Evolutionary conservation across 2,113 vertebrate genomes (phyloP).

Genomic region (Trichechus manatus): DNA sequence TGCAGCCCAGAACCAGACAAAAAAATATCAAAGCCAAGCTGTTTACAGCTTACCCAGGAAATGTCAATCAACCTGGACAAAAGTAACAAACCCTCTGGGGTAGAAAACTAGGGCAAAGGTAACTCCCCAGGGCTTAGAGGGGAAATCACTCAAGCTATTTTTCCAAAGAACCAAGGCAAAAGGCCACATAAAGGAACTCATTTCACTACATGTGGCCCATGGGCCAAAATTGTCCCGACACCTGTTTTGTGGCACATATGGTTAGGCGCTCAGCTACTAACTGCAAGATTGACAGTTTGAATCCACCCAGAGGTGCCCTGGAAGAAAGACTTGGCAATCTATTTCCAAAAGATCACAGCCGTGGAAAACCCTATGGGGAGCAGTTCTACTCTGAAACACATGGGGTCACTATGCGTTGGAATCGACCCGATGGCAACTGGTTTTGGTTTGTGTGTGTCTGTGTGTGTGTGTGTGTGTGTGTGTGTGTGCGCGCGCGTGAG

Average conservation of each 20-base stretch:
- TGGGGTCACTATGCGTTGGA: neutral
- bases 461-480: neutral
- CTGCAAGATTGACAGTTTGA: neutral
- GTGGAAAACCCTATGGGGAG: neutral
- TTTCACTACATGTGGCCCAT: neutral
- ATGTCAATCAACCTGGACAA: no score
- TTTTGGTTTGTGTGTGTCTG: neutral
- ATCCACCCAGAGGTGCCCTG: neutral
- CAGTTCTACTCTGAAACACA: neutral
- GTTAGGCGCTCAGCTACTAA: neutral
- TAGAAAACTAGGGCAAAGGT: no score
- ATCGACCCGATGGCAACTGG: neutral
- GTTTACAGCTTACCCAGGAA: neutral
- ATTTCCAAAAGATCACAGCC: neutral
- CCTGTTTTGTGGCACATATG: neutral
- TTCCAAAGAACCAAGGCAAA: no score
- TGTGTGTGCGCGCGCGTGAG: no score
- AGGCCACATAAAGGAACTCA: neutral
- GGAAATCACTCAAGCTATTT: no score
- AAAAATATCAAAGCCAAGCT: neutral
- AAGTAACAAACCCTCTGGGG: no score
- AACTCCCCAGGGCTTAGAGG: no score
- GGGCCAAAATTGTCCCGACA: neutral
- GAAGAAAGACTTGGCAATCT: neutral
- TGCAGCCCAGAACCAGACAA: neutral